Base-by-base conservation (phyloP, 2,888 invertebrate species). In the Campoletis raptor region DNA sequence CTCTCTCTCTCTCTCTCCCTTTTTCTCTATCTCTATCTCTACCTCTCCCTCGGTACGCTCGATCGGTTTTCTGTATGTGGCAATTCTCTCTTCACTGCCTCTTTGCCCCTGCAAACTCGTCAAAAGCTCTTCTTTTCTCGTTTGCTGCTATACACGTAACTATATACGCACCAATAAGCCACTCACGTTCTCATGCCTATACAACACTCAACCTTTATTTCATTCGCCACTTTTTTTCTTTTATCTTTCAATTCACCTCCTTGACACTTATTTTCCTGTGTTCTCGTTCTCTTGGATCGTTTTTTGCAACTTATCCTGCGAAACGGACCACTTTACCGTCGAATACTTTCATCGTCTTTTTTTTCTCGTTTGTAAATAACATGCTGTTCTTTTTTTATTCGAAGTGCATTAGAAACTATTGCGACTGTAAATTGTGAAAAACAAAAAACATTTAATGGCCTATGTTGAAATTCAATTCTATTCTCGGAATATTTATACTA, bases 141-240 rank as follows among this genome's bases (percentile, higher is more conserved):
- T 86, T 86, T 78, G 78, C 30, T 57, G 21, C 42, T 45, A 61
- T 66, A 83, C 52, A 54, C 81, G 42, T 69, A 69, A 83, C 79
- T 36, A 30, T 69, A 54, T 74, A 81, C 79, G 61, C 74, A 74
- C 78, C 81, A 45, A 79, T 79, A 57, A 84, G 81, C 84, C 79
- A 85, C 85, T 87, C 74, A 72, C 81, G 70, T 61, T 72, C 79
- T 67, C 69, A 73, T 57, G 48, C 77, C 61, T 78, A 76, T 54
- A 66, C 70, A n/a, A 69, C 52, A 64, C 21, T 24, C 74, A 21
- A 42, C 64, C 24, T 69, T 78, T 69, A 76, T 76, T 70, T 81
- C 24, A 42, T 66, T 64, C 30, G 52, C 76, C 64, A 54, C 83
- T 86, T 83, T 85, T 74, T 83, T 83, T n/a, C n/a, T n/a, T 86